A percentile compares a stretch with the other conserved stretches of the same genome.
These are phyloP conservation scores for Pammene aurita DNA, from an alignment of 2,888 invertebrate genomes.

Conservation along the genomic window DNA sequence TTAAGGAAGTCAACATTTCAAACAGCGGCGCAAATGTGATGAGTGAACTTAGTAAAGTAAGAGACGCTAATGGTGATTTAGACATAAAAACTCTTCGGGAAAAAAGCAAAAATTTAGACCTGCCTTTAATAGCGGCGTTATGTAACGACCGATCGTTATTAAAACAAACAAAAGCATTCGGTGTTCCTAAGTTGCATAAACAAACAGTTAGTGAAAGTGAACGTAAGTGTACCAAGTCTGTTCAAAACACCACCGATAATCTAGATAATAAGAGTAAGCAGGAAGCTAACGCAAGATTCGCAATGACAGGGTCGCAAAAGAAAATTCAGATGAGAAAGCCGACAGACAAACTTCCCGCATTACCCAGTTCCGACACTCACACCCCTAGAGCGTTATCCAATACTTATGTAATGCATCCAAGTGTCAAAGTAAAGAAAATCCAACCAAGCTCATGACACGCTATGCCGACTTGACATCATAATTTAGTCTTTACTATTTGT, in stretches of 20 bases:
- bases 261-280: conserved; percentile 75
- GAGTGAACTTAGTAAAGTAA: conserved; percentile 68
- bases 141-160: conserved; percentile 96
- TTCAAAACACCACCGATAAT: conserved; percentile 76
- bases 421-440: conserved; percentile 73
- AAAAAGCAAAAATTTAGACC: conserved; percentile 94
- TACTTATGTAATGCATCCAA: conserved; percentile 86
- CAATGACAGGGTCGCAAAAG: conserved; percentile 85
- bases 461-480: conserved; percentile 42
- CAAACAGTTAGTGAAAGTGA: conserved; percentile 74
- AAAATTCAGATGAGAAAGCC: conserved; percentile 86
- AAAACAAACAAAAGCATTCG: conserved; percentile 94
- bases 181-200: conserved; percentile 86
- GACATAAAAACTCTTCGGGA: conserved; percentile 93
- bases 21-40: conserved; percentile 54
- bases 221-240: conserved; percentile 71
- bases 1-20: conserved; percentile 62
- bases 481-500: conserved; percentile 57
- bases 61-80: conserved; percentile 78
- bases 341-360: conserved; percentile 89
- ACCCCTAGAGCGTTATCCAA: conserved; percentile 86
- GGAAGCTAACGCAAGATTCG: conserved; percentile 84
- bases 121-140: conserved; percentile 95
- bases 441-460: conserved; percentile 76
- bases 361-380: conserved; percentile 80